These are phyloP conservation scores for Lithobates sylvaticus DNA, from an alignment of 2,797 vertebrate genomes.

Conservation along the genomic window DNA sequence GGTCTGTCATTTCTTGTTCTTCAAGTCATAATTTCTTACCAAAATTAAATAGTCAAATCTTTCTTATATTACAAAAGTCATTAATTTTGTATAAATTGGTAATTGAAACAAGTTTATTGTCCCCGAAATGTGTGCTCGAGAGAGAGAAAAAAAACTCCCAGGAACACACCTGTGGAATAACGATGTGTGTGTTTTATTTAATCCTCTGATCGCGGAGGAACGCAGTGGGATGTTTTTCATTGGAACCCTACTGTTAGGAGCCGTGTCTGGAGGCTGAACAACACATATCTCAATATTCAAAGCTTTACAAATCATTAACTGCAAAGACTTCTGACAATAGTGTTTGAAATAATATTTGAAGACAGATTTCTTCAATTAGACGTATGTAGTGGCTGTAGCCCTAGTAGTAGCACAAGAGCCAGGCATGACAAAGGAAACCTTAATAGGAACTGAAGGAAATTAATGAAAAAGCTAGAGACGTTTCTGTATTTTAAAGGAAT, in stretches of 20 bases:
- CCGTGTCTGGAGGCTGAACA: conserved; percentile 45
- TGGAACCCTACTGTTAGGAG: conserved; percentile 40
- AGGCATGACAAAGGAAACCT: conserved; percentile 2
- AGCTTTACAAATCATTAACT: conserved; percentile 44
- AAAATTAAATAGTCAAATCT: no score
- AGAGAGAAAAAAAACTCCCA: not conserved
- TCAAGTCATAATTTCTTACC: not conserved
- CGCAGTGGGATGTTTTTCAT: conserved; percentile 7
- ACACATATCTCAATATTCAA: conserved; percentile 19
- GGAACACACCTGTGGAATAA: conserved; percentile 17
- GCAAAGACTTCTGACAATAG: conserved; percentile 28
- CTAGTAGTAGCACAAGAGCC: not conserved
- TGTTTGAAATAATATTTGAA: conserved; percentile 29
- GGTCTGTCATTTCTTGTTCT: not conserved
- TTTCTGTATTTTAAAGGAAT: not conserved
- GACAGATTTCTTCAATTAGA: conserved; percentile 35
- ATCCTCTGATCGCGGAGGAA: conserved; percentile 24
- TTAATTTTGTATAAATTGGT: not conserved
- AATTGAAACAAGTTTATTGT: conserved; percentile 5
- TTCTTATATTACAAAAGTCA: conserved; percentile 5
- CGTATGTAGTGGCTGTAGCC: not conserved
- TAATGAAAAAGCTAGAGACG: not conserved
- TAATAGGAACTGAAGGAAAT: not conserved
- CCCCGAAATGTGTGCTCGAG: not conserved
- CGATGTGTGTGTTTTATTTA: conserved; percentile 35